These are phyloP conservation scores for Drosophila mettleri DNA, from an alignment of 2,888 invertebrate species.

Conservation along the genomic window DNA sequence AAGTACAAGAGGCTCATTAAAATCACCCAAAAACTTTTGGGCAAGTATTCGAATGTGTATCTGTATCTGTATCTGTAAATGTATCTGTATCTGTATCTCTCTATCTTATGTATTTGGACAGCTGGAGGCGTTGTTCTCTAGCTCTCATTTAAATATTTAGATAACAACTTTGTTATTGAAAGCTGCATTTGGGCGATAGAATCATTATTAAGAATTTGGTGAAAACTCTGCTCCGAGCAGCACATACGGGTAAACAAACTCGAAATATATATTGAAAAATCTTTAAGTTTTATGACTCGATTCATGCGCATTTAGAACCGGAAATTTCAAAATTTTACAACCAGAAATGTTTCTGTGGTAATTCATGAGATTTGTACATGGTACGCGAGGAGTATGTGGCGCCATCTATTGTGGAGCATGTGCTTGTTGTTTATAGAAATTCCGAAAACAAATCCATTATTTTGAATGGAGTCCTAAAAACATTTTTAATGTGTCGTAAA, in stretches of 20 bases:
- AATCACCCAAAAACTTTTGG: constrained; percentile 21
- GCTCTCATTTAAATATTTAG: constrained; percentile 69
- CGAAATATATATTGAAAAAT: constrained; percentile 17
- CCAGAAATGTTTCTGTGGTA: constrained; percentile 38
- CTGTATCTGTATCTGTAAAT: constrained; percentile 9
- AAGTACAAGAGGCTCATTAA: constrained; percentile 53
- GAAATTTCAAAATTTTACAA: constrained; percentile 39
- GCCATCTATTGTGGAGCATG: constrained; percentile 35
- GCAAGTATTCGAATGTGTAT: constrained; percentile 21
- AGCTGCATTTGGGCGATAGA: constrained; percentile 33
- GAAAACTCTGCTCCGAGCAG: constrained; percentile 26
- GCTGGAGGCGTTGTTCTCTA: constrained; percentile 36
- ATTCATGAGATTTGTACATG: constrained; percentile 31
- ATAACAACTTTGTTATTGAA: constrained; percentile 59
- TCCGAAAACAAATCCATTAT: constrained; percentile 7
- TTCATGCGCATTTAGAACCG: constrained; percentile 42
- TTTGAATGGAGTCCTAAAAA: constrained; percentile 4
- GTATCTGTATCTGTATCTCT: constrained; percentile 17
- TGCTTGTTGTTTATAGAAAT: constrained; percentile 15
- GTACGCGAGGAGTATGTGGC: too few species aligned
- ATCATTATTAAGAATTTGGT: constrained; percentile 37
- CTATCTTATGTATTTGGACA: constrained; percentile 12
- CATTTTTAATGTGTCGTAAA: constrained; percentile 14
- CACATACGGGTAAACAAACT: constrained; percentile 54
- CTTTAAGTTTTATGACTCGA: constrained; percentile 52